phyloP scores from a whole-genome alignment of 2,888 invertebrate species.

The Dioctria linearis region DNA sequence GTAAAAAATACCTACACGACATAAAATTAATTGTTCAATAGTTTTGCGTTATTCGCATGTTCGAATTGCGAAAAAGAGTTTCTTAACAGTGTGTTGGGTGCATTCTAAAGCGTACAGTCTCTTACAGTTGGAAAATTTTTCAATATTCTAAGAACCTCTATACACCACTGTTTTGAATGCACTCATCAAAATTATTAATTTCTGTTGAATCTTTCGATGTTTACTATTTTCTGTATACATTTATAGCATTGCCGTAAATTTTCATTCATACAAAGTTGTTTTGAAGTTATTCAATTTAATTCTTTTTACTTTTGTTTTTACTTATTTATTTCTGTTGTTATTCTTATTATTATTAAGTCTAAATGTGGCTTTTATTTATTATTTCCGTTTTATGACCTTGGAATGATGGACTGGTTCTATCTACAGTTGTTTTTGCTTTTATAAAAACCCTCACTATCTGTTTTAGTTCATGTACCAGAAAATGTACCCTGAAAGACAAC shows the following conservation, averaged over 20 bases:
- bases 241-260: constrained; percentile 59
- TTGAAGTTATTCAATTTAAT: constrained; percentile 15
- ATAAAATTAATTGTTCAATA: neutral
- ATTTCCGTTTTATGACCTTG: constrained; percentile 60
- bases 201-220: constrained; percentile 11
- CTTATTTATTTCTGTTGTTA: constrained; percentile 65
- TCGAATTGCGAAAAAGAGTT: neutral
- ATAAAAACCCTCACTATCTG: neutral
- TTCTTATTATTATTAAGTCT: constrained; percentile 53
- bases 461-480: neutral
- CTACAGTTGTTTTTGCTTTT: neutral
- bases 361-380: constrained; percentile 58
- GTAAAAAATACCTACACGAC: neutral
- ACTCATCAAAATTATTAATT: neutral
- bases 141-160: too few species aligned
- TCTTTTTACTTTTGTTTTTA: constrained; percentile 23
- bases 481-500: neutral
- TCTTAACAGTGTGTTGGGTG: neutral
- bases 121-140: too few species aligned
- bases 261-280: constrained; percentile 64
- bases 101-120: too few species aligned
- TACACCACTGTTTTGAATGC: too few species aligned
- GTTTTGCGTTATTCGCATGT: constrained; percentile 28
- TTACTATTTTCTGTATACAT: neutral
- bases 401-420: constrained; percentile 33